These are phyloP conservation scores for Pristionchus arcanus DNA, from an alignment of 2,888 invertebrate species.

Conservation along the genomic window DNA sequence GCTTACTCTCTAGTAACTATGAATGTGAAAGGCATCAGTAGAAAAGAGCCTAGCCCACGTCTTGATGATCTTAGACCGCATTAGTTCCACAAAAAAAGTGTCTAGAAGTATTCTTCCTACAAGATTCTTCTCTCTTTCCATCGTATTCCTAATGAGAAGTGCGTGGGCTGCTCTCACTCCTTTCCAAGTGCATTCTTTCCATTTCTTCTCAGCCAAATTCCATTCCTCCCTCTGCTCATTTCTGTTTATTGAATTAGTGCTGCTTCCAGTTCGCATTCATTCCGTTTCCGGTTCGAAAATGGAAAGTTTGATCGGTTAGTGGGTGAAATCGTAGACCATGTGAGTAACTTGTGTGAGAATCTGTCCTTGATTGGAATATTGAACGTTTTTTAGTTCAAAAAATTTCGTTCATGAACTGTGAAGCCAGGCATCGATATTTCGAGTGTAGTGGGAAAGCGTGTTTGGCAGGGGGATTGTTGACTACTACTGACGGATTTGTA, in stretches of 20 bases:
- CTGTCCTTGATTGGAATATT: too few relatives aligned
- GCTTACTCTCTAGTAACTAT: too few relatives aligned
- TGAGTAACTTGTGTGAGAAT: too few relatives aligned
- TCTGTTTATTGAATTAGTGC: slow-evolving; percentile 42
- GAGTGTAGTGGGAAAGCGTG: too few relatives aligned
- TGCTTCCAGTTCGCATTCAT: slow-evolving; percentile 34
- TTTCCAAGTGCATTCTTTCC: slow-evolving; percentile 33
- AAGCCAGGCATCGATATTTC: too few relatives aligned
- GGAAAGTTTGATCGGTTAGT: slow-evolving; percentile 17
- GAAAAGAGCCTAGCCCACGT: too few relatives aligned
- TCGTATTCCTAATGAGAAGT: not conserved
- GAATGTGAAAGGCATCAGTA: too few relatives aligned
- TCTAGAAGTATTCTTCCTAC: not conserved
- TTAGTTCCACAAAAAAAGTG: not conserved
- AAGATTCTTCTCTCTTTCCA: not conserved
- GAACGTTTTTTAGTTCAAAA: too few relatives aligned
- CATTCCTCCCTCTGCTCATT: not conserved
- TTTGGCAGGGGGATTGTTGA: not conserved
- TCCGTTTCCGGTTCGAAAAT: slow-evolving; percentile 36
- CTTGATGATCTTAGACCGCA: too few relatives aligned
- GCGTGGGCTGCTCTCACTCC: not conserved
- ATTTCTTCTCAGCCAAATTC: not conserved
- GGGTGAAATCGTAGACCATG: not conserved
- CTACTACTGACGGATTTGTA: not conserved
- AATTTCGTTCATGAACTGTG: too few relatives aligned